phyloP scores from a whole-genome alignment of 2,797 vertebrate species.

The Lerista edwardsae region DNA sequence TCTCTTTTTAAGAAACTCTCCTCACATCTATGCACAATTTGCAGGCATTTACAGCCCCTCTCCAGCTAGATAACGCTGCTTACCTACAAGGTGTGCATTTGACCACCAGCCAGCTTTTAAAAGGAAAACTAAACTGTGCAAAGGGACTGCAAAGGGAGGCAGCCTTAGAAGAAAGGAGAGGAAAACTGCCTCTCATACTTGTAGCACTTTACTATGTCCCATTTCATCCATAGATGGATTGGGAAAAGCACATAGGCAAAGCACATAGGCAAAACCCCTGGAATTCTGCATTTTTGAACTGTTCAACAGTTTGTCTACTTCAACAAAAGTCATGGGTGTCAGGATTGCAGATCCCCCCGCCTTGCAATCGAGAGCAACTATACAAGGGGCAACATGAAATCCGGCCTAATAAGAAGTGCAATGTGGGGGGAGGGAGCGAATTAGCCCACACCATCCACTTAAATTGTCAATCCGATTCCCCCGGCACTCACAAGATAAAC shows the following conservation, averaged over 20 bases:
- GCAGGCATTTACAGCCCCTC: background rate
- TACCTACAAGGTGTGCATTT: background rate
- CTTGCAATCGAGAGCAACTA: background rate
- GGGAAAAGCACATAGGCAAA: no score
- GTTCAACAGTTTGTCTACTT: background rate
- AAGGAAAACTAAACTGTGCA: background rate
- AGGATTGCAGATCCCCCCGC: no score
- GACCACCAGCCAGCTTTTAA: background rate
- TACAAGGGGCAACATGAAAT: background rate
- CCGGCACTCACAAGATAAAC: background rate
- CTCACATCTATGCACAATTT: background rate
- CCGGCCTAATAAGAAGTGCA: background rate
- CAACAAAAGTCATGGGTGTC: background rate
- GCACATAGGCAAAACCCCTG: background rate
- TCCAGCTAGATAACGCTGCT: background rate
- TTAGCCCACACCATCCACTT: background rate
- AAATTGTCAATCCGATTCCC: no score
- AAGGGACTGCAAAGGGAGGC: background rate
- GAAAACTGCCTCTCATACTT: background rate
- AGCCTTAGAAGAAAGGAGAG: no score
- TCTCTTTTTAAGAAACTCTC: background rate
- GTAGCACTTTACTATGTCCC: background rate
- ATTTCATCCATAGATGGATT: background rate
- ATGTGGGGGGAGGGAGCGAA: no score
- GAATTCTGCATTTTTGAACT: background rate